Percentiles rank a stretch among this genome's conserved stretches.
phyloP scores from a whole-genome alignment of 2,797 vertebrate species.

The Falco novaeseelandiae region DNA sequence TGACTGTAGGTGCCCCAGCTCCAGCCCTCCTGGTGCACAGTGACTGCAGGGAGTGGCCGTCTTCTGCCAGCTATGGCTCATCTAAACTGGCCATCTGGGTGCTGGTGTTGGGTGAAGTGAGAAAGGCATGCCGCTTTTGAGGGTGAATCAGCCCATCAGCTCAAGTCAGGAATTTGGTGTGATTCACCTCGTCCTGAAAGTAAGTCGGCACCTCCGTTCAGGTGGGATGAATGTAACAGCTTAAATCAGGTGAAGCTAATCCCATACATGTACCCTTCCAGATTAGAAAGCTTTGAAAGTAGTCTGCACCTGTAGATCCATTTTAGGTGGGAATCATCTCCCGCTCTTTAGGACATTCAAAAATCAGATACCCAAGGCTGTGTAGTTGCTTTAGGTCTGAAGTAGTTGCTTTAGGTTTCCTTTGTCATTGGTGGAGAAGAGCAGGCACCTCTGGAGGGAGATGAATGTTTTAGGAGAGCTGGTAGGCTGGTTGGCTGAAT shows the following conservation, averaged over 20 bases:
- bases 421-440: neutral
- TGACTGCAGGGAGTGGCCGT: rapidly evolving
- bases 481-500: neutral
- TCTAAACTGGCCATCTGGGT: neutral
- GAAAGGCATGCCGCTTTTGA: neutral
- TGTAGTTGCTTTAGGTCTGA: neutral
- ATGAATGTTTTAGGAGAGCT: neutral
- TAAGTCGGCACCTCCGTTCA: neutral
- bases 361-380: neutral
- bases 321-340: neutral
- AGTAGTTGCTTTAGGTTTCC: neutral
- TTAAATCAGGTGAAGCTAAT: neutral
- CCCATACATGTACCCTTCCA: neutral
- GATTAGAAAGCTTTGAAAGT: neutral
- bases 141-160: neutral
- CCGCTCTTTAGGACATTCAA: neutral
- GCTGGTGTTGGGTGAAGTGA: neutral
- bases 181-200: neutral
- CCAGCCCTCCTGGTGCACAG: neutral
- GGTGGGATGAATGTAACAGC: neutral
- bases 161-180: neutral
- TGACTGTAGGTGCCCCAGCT: neutral
- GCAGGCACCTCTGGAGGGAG: neutral
- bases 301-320: neutral
- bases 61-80: neutral